Conservation (phyloP, 2,888 invertebrate genomes). For the Drosophila melanosoma region DNA sequence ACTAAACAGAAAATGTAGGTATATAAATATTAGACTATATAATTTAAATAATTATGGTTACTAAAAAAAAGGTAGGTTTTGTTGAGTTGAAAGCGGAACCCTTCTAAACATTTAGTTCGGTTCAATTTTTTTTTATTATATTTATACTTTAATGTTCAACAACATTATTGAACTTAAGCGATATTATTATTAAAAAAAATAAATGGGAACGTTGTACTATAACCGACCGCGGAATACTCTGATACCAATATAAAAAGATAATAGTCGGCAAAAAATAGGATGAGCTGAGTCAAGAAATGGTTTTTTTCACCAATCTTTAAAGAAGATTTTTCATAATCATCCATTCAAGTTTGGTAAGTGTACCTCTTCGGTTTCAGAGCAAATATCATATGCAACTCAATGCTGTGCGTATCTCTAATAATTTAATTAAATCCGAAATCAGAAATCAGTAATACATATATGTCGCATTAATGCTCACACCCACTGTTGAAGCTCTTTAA, state of each 20-base stretch:
- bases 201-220: neutral
- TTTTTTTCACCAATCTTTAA: neutral
- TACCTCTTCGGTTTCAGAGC: neutral
- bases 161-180: neutral
- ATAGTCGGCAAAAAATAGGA: neutral
- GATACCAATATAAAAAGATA: neutral
- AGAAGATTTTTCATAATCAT: neutral
- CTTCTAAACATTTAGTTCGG: neutral
- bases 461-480: neutral
- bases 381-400: neutral
- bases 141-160: no score
- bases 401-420: neutral
- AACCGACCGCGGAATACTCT: no score
- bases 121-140: no score
- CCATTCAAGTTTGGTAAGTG: neutral
- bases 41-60: neutral
- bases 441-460: neutral
- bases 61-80: neutral
- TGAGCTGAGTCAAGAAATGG: neutral
- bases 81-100: neutral
- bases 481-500: constrained; percentile 17
- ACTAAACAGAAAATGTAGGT: neutral
- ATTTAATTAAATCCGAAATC: neutral
- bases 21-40: neutral
- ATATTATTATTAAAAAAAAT: neutral